Conservation (phyloP, 2,113 vertebrate genomes). For the Addax nasomaculatus region DNA sequence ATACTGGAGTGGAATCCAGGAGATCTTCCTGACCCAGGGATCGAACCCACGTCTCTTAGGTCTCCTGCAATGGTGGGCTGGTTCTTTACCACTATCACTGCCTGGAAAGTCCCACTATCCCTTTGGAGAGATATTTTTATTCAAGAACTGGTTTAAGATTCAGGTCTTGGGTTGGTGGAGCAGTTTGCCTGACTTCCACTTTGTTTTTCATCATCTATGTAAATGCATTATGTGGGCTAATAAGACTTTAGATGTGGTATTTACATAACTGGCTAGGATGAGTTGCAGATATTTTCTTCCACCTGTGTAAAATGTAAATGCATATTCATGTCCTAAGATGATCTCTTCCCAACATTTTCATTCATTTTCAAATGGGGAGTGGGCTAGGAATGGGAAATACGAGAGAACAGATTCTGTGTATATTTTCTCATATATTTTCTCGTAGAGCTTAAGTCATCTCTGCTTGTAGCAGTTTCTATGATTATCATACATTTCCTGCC, state of each 20-base stretch:
- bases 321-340: neutral
- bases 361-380: neutral
- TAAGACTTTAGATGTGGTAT: neutral
- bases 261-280: neutral
- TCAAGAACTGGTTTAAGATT: neutral
- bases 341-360: neutral
- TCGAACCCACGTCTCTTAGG: neutral
- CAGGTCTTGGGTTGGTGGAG: neutral
- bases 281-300: neutral
- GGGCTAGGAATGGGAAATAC: neutral
- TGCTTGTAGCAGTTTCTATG: neutral
- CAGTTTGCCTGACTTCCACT: neutral
- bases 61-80: neutral
- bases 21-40: neutral
- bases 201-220: neutral
- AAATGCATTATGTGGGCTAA: neutral
- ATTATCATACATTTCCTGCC: neutral
- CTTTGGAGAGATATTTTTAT: neutral
- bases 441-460: neutral
- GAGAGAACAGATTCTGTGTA: neutral
- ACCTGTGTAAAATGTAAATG: neutral
- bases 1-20: neutral
- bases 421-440: neutral
- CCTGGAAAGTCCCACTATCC: neutral
- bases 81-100: neutral